Evolutionary conservation across 92 coral and sea anemone genomes (phyloP).

Genomic region (Virgularia gustaviana): DNA sequence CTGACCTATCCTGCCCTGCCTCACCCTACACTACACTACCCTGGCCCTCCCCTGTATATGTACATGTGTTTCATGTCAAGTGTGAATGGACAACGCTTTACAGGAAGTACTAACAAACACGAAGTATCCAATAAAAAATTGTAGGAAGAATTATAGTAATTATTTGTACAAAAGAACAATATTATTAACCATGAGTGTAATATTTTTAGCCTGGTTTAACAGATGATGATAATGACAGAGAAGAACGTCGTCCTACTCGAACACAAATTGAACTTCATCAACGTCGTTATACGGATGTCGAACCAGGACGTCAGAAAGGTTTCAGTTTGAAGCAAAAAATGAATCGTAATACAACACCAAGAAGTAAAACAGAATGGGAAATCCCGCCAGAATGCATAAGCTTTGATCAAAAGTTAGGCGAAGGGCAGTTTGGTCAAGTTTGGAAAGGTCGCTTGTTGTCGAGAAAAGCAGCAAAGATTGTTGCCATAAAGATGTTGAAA

Average conservation of each 20-base stretch:
- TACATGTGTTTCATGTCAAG: no score
- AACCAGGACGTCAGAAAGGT: slow-evolving; percentile 8
- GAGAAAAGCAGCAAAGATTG: slow-evolving; percentile 54
- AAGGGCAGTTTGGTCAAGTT: slow-evolving; percentile 90
- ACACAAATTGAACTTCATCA: slow-evolving; percentile 22
- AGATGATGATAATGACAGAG: background rate
- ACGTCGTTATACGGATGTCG: slow-evolving; percentile 7
- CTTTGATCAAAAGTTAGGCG: slow-evolving; percentile 62
- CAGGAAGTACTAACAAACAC: no score
- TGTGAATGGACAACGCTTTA: no score
- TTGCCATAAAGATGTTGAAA: slow-evolving; percentile 91
- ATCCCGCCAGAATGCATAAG: slow-evolving; percentile 71
- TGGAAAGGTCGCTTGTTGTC: slow-evolving; percentile 68
- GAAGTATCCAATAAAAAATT: no score
- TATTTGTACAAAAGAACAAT: no score
- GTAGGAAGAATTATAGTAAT: no score
- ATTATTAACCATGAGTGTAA: background rate
- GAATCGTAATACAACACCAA: slow-evolving; percentile 17
- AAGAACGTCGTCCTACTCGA: slow-evolving; percentile 1
- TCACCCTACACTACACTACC: no score
- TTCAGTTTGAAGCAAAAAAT: slow-evolving; percentile 8
- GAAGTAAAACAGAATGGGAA: slow-evolving; percentile 61
- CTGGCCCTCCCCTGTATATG: no score
- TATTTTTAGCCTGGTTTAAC: slow-evolving; percentile 11
- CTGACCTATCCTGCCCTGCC: no score